Evolutionary conservation across 2,113 vertebrate species (phyloP).

Genomic region (Tachysurus fulvidraco): DNA sequence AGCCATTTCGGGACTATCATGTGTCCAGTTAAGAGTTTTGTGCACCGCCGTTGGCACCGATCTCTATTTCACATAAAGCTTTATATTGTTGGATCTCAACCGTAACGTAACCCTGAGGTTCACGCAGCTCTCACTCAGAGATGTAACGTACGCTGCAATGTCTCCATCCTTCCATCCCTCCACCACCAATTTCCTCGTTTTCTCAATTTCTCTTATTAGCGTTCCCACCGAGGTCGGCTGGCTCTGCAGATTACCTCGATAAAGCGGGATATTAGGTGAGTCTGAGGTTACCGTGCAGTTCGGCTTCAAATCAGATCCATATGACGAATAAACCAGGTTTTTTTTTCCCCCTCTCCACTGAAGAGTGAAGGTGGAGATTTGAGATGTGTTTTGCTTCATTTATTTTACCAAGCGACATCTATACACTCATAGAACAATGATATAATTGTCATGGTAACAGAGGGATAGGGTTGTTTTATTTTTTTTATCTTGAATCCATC

Average conservation of each 20-base stretch:
- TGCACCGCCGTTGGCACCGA: slow-evolving; percentile 28
- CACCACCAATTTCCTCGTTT: slow-evolving; percentile 30
- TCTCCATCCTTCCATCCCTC: slow-evolving; percentile 20
- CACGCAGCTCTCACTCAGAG: slow-evolving; percentile 34
- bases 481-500: background rate
- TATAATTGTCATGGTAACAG: too few relatives aligned
- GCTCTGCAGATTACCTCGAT: slow-evolving; percentile 48
- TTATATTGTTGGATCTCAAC: slow-evolving; percentile 51
- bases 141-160: slow-evolving; percentile 44
- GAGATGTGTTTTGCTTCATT: background rate
- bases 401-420: too few relatives aligned
- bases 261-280: slow-evolving; percentile 50
- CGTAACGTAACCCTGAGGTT: slow-evolving; percentile 39
- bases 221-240: slow-evolving; percentile 16
- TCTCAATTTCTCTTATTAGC: slow-evolving; percentile 32
- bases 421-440: background rate
- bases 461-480: too few relatives aligned
- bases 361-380: background rate
- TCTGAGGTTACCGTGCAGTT: slow-evolving; percentile 46
- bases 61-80: slow-evolving; percentile 39
- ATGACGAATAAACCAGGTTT: slow-evolving; percentile 35
- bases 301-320: slow-evolving; percentile 43
- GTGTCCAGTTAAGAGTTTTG: slow-evolving; percentile 34
- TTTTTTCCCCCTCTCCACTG: background rate
- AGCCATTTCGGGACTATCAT: slow-evolving; percentile 44